Evolutionary conservation across 2,113 vertebrate species (phyloP), one percentile per base, ranked within the genome.

Genomic region (Chrysemys picta): DNA sequence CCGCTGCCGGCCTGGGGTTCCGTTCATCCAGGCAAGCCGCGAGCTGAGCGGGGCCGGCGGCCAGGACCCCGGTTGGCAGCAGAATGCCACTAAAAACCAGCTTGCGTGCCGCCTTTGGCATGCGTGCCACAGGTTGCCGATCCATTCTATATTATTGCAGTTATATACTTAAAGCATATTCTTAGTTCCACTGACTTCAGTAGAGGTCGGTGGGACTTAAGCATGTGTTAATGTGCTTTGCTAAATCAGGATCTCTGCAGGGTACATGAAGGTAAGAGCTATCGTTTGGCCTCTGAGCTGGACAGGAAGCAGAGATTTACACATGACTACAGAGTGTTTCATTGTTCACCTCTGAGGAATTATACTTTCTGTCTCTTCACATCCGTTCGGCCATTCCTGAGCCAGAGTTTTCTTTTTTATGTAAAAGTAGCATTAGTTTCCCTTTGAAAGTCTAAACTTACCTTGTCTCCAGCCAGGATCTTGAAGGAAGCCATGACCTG

Each of bases 401-500:
- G 22, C 10, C 75, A 78, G 17, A n/a, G 22, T 76, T 78, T 78
- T 47, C 75, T 47, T 76, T 47, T 47, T 78, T 78, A 45, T 76
- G 10, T 76, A 76, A 42, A 14, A 27, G 12, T 47, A 47, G 11
- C 38, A 47, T 27, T 45, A 8, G 42, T 27, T 47, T 6, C 75
- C 22, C 75, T 47, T 47, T 13, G 9, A 88, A 82, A 49, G n/a
- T 50, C 79, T 38, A 75, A 8, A 93, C 98, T 93, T 72, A 99
- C 99, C 99, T 99, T 99, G 94, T 99, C 99, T 89, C 99, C 99
- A 7, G 99, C 99, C 96, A 99, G 98, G 92, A 99, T 99, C 97
- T 99, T 99, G 98, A 99, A 99, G 95, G 99, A 99, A 87, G 99
- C 99, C 98, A 99, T 99, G 97, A 99, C 99, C 95, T 99, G 99